Evolutionary conservation across 2,113 vertebrate species (phyloP), one percentile per base, ranked within the genome.

Genomic region (Nibea albiflora): DNA sequence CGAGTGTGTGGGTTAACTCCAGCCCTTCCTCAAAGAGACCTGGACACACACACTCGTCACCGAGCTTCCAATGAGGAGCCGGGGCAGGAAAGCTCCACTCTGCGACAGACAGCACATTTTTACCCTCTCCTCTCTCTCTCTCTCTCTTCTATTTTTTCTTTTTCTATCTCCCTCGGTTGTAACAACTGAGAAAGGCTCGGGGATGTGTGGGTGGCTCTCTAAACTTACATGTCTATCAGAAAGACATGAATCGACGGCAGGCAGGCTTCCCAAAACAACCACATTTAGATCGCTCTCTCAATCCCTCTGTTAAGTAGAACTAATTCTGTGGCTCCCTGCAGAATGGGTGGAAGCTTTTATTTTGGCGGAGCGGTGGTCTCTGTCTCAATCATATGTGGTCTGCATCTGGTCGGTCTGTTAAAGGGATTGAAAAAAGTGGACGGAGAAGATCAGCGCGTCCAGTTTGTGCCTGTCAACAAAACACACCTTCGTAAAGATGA

Each of bases 211-310:
- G 92, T 47, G 60, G 73, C 63, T 68, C 76, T 92, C 92, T 89
- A 92, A 92, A 91, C 88, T 77, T 87, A 81, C 88, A 92, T 79
- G 87, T 93, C 89, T 90, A 79, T 93, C 88, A 89, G 83, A 86
- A 71, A 83, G 87, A 93, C 87, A 85, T 85, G 87, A 91, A 88
- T 88, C 67, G 74, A 85, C 84, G 35, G 73, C 86, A 91, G 80
- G 65, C 86, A 78, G 81, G 76, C 84, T 88, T 88, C 73, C 79
- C 81, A 80, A 80, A 86, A 90, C 72, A 64, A 80, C 83, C 91
- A 85, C 81, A 83, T 93, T 92, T 86, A 89, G 88, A 85, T 86
- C 28, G 15, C 66, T 39, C 76, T 83, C 50, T 64, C 76, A 80
- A 49, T 85, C 68, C 65, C 24, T 71, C 46, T 76, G 65, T 81